phyloP scores from a whole-genome alignment of 2,113 vertebrate genomes.

The Upupa epops region DNA sequence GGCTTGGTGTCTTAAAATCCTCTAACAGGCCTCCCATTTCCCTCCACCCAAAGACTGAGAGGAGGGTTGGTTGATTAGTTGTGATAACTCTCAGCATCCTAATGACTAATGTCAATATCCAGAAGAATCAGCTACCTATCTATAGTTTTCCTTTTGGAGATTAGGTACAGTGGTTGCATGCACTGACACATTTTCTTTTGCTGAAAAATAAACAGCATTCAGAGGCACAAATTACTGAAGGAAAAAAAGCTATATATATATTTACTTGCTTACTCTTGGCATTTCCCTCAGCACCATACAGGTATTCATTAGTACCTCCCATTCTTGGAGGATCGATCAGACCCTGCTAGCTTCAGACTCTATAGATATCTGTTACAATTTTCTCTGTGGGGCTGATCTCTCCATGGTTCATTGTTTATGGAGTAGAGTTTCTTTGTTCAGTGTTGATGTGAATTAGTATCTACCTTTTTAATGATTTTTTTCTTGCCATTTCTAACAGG shows the following conservation, averaged over 20 bases:
- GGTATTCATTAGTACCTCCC: neutral
- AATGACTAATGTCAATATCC: neutral
- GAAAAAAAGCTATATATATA: neutral
- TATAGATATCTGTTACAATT: neutral
- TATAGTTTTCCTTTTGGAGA: neutral
- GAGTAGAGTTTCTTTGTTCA: neutral
- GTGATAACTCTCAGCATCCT: neutral
- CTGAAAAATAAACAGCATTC: neutral
- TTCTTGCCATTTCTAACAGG: neutral
- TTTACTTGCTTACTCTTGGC: neutral
- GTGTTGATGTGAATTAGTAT: neutral
- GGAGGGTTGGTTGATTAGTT: neutral
- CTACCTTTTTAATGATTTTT: neutral
- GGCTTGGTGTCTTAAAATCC: neutral
- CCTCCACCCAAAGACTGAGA: neutral
- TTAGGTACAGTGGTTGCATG: neutral
- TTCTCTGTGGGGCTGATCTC: neutral
- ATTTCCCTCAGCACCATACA: neutral
- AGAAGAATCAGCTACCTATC: neutral
- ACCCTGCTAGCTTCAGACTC: neutral
- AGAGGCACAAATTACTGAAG: neutral
- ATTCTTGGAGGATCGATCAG: neutral
- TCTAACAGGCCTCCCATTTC: neutral
- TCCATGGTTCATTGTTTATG: neutral
- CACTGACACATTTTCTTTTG: neutral